Conservation (phyloP, 2,888 invertebrate species). For the Apodemia duryi region DNA sequence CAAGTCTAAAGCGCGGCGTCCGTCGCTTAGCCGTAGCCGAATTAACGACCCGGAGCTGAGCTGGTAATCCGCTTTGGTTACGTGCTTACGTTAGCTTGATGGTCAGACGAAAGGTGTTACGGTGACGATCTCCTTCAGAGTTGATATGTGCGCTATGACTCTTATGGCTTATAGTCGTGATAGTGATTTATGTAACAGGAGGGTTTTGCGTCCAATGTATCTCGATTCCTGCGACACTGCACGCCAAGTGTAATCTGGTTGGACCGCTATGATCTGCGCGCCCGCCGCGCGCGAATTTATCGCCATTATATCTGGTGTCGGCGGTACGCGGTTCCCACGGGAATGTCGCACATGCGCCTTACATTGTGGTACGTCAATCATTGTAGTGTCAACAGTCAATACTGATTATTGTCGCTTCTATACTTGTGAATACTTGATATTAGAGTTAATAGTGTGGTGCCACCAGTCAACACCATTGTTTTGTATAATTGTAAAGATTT, state of each 20-base stretch:
- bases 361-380: background rate
- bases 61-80: no score
- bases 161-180: no score
- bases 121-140: no score
- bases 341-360: constrained; percentile 19
- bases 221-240: background rate
- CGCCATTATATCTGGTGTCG: constrained; percentile 19
- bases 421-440: background rate
- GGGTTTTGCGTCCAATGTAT: background rate
- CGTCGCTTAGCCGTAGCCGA: no score
- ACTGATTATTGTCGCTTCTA: background rate
- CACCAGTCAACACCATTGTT: no score
- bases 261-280: constrained; percentile 4
- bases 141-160: no score
- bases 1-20: no score
- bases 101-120: no score
- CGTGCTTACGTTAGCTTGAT: no score
- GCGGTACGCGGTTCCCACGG: constrained; percentile 27
- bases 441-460: background rate
- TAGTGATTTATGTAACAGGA: background rate
- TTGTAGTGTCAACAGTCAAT: constrained; percentile 7
- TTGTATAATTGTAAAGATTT: no score
- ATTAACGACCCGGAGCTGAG: no score
- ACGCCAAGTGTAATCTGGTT: background rate
- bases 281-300: constrained; percentile 9